Percentiles rank a stretch among this genome's conserved stretches.
Conservation (phyloP, 2,113 vertebrate species). For the Stictonetta naevosa region DNA sequence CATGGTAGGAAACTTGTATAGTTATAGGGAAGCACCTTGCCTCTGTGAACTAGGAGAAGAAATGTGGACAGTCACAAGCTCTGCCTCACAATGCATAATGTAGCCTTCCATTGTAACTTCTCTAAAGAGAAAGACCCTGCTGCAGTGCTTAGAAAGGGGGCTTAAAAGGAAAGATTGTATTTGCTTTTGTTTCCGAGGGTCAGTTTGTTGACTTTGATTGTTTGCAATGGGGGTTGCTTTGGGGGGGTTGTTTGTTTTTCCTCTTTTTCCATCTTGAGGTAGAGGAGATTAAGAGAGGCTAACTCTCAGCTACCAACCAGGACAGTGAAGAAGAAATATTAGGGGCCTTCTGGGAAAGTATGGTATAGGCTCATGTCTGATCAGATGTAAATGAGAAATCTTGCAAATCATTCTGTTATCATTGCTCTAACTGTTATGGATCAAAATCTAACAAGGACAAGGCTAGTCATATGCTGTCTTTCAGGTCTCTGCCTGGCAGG, state of each 20-base stretch:
- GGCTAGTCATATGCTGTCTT: background rate
- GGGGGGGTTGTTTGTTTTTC: background rate
- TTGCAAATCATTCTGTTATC: background rate
- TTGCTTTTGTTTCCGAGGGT: background rate
- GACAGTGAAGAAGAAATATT: background rate
- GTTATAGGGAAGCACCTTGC: background rate
- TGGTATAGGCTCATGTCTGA: background rate
- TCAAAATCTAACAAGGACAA: background rate
- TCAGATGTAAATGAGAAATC: background rate
- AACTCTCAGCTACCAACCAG: background rate
- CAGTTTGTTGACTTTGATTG: background rate
- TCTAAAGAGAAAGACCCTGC: background rate
- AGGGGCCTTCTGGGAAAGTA: background rate
- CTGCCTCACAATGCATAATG: background rate
- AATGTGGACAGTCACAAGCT: background rate
- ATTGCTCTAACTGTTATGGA: background rate
- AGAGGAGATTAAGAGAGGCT: background rate
- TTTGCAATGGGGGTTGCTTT: background rate
- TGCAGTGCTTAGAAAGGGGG: background rate
- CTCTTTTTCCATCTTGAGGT: background rate
- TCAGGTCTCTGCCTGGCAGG: background rate
- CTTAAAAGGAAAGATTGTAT: background rate
- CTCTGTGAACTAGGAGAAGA: background rate
- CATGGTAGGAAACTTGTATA: rapidly evolving
- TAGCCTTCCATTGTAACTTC: no score